Evolutionary conservation across 2,888 invertebrate species (phyloP).

Genomic region (Morpho achilles): DNA sequence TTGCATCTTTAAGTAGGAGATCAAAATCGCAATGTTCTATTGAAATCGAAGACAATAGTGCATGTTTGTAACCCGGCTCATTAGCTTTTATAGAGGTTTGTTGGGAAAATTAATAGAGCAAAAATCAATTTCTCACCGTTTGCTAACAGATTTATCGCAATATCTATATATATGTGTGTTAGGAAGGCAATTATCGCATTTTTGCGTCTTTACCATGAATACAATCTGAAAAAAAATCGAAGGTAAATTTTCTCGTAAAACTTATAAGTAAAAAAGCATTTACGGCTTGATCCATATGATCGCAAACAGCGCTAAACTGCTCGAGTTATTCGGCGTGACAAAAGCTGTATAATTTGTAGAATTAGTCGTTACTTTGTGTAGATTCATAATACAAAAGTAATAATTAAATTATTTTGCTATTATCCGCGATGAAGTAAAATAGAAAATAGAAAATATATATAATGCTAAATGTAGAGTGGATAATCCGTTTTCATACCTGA

Average conservation of each 20-base stretch:
- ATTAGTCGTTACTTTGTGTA: too few relatives aligned
- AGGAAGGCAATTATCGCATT: constrained; percentile 26
- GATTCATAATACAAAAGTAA: too few relatives aligned
- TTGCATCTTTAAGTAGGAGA: constrained; percentile 26
- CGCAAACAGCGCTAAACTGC: too few relatives aligned
- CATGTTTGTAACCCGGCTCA: constrained; percentile 40
- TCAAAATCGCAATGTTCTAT: constrained; percentile 23
- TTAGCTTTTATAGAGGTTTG: constrained; percentile 70
- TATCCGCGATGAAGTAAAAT: too few relatives aligned
- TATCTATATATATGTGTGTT: constrained; percentile 30
- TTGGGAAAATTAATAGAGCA: constrained; percentile 75
- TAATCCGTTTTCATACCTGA: too few relatives aligned
- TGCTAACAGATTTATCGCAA: constrained; percentile 62
- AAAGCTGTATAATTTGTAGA: too few relatives aligned
- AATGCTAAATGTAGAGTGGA: too few relatives aligned
- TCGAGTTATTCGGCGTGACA: too few relatives aligned
- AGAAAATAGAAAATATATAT: too few relatives aligned
- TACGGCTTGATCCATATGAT: too few relatives aligned
- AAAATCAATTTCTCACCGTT: constrained; percentile 72
- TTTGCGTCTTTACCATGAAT: constrained; percentile 13
- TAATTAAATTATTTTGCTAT: too few relatives aligned
- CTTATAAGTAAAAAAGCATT: background rate
- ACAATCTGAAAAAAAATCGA: constrained; percentile 6
- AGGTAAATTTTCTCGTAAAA: constrained; percentile 1
- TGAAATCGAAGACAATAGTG: constrained; percentile 50